phyloP scores from a whole-genome alignment of 2,888 invertebrate species.

The Phyto melanocephala region DNA sequence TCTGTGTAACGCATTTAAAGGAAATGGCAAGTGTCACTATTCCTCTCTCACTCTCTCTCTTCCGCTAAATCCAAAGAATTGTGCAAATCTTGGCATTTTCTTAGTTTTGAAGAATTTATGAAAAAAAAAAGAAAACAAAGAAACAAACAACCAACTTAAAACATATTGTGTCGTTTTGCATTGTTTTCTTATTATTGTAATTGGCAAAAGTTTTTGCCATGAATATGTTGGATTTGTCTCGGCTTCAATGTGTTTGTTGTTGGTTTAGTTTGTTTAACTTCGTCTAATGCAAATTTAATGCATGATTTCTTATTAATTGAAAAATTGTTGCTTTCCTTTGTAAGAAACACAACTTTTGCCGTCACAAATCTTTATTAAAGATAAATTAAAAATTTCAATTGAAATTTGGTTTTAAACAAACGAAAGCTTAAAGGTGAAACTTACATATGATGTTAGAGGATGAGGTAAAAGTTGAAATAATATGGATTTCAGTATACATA shows the following conservation, averaged over 20 bases:
- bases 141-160: constrained; percentile 33
- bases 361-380: constrained; percentile 55
- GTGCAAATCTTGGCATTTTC: constrained; percentile 50
- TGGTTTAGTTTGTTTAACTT: constrained; percentile 29
- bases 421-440: neutral
- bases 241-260: constrained; percentile 18
- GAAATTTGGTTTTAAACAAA: constrained; percentile 26
- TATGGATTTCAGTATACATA: too few species aligned
- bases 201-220: constrained; percentile 53
- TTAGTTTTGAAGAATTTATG: constrained; percentile 40
- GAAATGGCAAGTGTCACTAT: constrained; percentile 10
- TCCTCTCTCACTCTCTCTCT: neutral
- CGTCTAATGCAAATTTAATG: constrained; percentile 77
- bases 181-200: constrained; percentile 54
- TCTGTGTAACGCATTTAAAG: neutral
- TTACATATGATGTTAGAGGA: too few species aligned
- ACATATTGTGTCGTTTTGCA: constrained; percentile 61
- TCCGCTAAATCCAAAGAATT: constrained; percentile 3
- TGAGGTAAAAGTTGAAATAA: too few species aligned
- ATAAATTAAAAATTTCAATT: constrained; percentile 35
- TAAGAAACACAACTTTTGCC: constrained; percentile 16
- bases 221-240: constrained; percentile 29
- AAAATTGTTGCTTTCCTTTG: constrained; percentile 64
- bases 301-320: constrained; percentile 78
- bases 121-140: neutral